Evolutionary conservation across 2,888 invertebrate species (phyloP), one percentile per base, ranked within the genome.

Genomic region (Oeneis ivallda): DNA sequence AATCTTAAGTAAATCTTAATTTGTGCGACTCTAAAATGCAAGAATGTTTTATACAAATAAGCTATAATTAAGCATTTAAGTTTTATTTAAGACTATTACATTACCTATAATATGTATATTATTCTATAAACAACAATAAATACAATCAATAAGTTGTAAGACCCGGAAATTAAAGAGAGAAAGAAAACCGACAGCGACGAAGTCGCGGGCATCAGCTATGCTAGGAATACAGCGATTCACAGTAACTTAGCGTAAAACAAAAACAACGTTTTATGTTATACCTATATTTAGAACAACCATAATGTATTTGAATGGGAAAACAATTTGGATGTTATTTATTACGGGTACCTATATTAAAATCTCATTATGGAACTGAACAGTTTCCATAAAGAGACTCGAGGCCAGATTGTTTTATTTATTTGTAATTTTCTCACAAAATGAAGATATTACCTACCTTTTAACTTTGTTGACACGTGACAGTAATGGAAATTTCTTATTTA

Each of bases 341-440:
- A 17, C 17, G 7, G 53, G 26, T 50, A 26, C 47, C 8, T 47
- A 34, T 53, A 53, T 15, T 37, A 19, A 56, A 56, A 41, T 41
- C 11, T 56, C 56, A 39, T 56, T 56, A 56, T 13, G 56, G 41
- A 41, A 39, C 13, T 56, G 19, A 26, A 19, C 11, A 17, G 39
- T 56, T 39, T 41, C 56, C 56, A 13, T 41, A 56, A 39, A 56
- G 7, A 54, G 17, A 17, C 1, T 11, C 17, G 37, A 39, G 56
- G 17, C 19, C 39, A 39, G 39, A 56, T 56, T 41, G 54, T 54
- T 11, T 56, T 56, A 26, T 26, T 56, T 56, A 41, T 41, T 56
- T 19, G 19, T 56, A 13, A 56, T 19, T 19, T 39, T 39, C 39
- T 39, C 54, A 17, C 56, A 41, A 41, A 56, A 56, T 56, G 13